Percentiles rank a stretch among this genome's conserved stretches.
phyloP scores from a whole-genome alignment of 2,113 vertebrate genomes.

The Hippocampus barbouri region DNA sequence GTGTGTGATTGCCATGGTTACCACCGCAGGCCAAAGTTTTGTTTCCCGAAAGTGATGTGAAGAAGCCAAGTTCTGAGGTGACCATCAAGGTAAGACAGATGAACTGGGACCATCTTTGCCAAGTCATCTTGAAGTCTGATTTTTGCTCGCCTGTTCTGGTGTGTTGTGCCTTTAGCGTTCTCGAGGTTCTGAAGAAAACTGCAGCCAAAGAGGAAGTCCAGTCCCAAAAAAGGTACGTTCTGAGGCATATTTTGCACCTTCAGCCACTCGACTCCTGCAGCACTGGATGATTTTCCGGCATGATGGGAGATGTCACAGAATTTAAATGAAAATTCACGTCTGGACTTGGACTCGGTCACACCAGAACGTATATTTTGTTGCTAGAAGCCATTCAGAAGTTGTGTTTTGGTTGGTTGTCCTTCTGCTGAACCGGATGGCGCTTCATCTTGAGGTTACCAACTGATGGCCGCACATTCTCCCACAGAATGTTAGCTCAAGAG shows the following conservation, averaged over 20 bases:
- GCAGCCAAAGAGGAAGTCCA: constrained; percentile 81
- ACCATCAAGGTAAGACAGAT: constrained; percentile 76
- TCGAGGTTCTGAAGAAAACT: constrained; percentile 80
- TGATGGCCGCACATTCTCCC: no score
- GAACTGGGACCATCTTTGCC: no score
- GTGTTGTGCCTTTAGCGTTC: constrained; percentile 68
- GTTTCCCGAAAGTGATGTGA: constrained; percentile 83
- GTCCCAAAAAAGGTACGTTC: constrained; percentile 82
- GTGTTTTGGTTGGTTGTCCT: no score
- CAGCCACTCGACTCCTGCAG: background rate
- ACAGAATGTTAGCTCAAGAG: no score
- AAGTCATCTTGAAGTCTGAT: background rate
- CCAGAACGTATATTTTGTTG: no score
- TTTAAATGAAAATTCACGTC: no score
- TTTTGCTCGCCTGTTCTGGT: background rate
- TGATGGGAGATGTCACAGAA: no score
- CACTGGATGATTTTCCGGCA: no score
- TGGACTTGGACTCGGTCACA: no score
- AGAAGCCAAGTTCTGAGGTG: constrained; percentile 71
- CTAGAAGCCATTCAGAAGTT: no score
- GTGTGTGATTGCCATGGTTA: background rate
- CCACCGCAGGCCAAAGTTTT: constrained; percentile 84
- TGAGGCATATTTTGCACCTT: background rate
- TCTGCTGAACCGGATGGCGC: no score
- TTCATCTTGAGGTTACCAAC: no score